phyloP scores from a whole-genome alignment of 2,113 vertebrate genomes.

The Cephalophus harveyi region DNA sequence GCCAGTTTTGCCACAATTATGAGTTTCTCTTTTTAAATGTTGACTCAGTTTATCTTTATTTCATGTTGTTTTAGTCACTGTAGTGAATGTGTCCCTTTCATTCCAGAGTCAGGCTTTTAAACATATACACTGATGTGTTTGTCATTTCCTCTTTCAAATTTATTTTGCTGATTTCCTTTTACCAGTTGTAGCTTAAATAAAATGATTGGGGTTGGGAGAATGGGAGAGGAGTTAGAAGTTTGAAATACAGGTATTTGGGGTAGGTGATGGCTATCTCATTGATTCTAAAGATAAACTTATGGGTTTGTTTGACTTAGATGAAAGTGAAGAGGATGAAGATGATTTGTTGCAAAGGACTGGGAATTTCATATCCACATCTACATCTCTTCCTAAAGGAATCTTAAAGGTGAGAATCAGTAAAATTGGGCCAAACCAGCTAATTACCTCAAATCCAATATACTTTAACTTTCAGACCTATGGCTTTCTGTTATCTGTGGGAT shows the following conservation, averaged over 20 bases:
- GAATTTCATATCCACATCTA: slow-evolving; percentile 86
- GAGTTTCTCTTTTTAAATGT: not conserved
- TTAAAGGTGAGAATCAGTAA: slow-evolving; percentile 84
- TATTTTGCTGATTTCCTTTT: slow-evolving; percentile 24
- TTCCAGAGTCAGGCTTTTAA: not conserved
- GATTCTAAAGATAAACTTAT: slow-evolving; percentile 46
- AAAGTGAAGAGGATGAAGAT: slow-evolving; percentile 83
- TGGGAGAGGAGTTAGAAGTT: not conserved
- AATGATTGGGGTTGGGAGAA: not conserved
- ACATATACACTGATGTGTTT: not conserved
- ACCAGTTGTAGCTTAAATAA: not conserved
- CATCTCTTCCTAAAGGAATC: slow-evolving; percentile 86
- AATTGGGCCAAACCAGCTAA: not conserved
- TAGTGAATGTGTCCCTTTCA: not conserved
- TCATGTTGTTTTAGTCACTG: not conserved
- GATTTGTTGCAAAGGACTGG: slow-evolving; percentile 90
- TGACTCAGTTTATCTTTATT: slow-evolving; percentile 42
- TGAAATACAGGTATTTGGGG: not conserved
- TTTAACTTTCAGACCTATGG: not conserved
- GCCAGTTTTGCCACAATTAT: not conserved
- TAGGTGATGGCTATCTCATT: not conserved
- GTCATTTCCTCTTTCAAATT: not conserved
- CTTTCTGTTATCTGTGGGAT: not conserved
- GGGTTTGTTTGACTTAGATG: slow-evolving; percentile 76
- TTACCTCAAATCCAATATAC: not conserved